Conservation (phyloP, 2,888 invertebrate species). For the Dryomyza anilis region DNA sequence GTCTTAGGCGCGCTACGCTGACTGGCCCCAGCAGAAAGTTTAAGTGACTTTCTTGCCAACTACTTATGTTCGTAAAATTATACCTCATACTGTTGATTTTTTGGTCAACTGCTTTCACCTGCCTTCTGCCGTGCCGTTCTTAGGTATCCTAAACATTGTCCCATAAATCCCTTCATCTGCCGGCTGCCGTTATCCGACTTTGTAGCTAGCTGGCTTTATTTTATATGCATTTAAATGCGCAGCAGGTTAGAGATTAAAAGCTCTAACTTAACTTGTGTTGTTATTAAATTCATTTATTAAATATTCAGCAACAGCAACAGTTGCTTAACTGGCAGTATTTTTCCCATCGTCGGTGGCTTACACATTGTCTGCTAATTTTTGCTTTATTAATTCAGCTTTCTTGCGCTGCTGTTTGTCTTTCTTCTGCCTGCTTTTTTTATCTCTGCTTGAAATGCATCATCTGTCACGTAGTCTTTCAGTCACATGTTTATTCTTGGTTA, state of each 20-base stretch:
- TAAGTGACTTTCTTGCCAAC: no score
- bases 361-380: not conserved
- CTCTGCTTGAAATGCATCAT: not conserved
- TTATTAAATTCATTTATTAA: slow-evolving; percentile 14
- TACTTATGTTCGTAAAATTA: no score
- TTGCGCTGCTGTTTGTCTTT: not conserved
- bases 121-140: no score
- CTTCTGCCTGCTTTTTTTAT: not conserved
- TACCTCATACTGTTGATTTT: no score
- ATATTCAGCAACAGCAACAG: slow-evolving; percentile 14
- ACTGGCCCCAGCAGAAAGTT: no score
- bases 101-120: no score
- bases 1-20: not conserved
- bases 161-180: no score
- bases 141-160: no score
- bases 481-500: slow-evolving; percentile 7
- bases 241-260: slow-evolving; percentile 4
- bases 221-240: not conserved
- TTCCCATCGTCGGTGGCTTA: not conserved
- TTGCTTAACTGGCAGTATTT: not conserved
- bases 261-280: not conserved
- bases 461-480: slow-evolving; percentile 9
- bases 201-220: not conserved
- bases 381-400: not conserved
- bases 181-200: not conserved